phyloP scores from a whole-genome alignment of 2,888 invertebrate genomes.

The Hymenopus coronatus region DNA sequence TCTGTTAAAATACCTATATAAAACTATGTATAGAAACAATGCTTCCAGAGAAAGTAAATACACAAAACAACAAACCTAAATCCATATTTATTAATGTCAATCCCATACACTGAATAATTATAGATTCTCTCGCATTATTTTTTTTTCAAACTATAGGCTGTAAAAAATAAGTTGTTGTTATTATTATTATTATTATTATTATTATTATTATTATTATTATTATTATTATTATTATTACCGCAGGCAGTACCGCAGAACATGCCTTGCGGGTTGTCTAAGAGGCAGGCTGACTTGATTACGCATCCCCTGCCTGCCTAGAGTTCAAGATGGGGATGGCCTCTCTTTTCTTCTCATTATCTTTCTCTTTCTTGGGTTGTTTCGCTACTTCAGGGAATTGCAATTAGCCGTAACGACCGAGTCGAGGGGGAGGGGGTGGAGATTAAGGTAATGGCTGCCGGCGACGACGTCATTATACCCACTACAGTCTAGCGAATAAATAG shows the following conservation, averaged over 20 bases:
- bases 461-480: not conserved
- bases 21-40: no score
- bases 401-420: conserved; percentile 22
- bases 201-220: no score
- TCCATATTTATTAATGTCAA: no score
- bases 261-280: not conserved
- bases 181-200: no score
- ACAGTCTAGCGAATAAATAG: not conserved
- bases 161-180: no score
- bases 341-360: conserved; percentile 13
- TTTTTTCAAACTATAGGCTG: no score
- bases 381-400: conserved; percentile 27
- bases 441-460: conserved; percentile 11
- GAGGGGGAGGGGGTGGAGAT: not conserved
- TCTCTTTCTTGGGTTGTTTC: conserved; percentile 9
- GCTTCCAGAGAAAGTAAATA: no score
- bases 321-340: not conserved
- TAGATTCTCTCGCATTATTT: no score
- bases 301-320: not conserved
- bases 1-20: no score
- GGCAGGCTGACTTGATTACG: not conserved
- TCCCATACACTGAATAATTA: no score
- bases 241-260: not conserved
- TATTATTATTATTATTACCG: no score
- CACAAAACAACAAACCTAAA: no score